Evolutionary conservation across 2,888 invertebrate species (phyloP), one percentile per base, ranked within the genome.

Genomic region (Isoperla grammatica): DNA sequence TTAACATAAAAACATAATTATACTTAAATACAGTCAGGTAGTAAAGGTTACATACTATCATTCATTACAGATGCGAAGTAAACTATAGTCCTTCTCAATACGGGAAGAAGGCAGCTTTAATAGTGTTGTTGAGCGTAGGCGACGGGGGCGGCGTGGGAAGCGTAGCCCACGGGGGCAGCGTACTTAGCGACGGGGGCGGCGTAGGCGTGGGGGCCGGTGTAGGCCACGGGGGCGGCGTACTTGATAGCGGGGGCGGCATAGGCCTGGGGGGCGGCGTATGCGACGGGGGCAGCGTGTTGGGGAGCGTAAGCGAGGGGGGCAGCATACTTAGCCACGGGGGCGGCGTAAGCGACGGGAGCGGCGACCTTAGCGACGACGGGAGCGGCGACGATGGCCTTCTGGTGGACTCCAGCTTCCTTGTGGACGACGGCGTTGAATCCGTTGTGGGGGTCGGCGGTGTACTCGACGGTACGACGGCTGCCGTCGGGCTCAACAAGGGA

Each of bases 191-290:
- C 59, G 45, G 64, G 62, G 46, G 65, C 43, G 22, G 65, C 62
- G 42, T 29, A 48, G 78, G 57, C 80, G 78, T 60, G 43, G 78
- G 73, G 61, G 76, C 68, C 65, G 42, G 60, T 60, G 39, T 53
- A 48, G 15, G 58, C 57, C 11, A 54, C 29, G 17, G 57, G 45
- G 4, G 62, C 81, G 57, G 69, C 62, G 77, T 66, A 69, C 61
- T 77, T 66, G 22, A 58, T 37, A 9, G 49, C 59, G 1, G 59
- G 59, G 49, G 60, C 60, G 23, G 60, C 62, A 15, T 57, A 56
- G 12, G 42, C 37, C 29, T 29, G 12, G 45, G 43, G 23, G 13
- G 57, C 61, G 6, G 57, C 55, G n/a, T 42, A 13, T 23, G 56
- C 56, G 3, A 46, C 13, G 50, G 48, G 59, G 42, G 57, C 59